Percentiles rank a stretch among this genome's conserved stretches.
Conservation (phyloP, 2,113 vertebrate genomes). For the Blennius ocellaris region DNA sequence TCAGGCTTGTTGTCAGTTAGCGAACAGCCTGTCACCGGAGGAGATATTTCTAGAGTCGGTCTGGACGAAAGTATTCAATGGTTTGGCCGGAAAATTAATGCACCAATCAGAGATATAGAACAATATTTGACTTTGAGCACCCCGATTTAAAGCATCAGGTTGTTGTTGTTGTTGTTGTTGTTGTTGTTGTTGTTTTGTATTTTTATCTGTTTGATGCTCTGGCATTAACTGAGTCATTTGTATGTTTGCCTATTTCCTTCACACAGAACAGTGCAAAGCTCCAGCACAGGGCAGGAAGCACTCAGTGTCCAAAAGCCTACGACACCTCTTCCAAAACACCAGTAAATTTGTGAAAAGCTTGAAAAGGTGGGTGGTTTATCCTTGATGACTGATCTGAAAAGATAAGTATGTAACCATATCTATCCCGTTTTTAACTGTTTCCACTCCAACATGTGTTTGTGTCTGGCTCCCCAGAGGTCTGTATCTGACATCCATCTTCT, state of each 20-base stretch:
- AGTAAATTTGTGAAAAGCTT: slow-evolving; percentile 93
- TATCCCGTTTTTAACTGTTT: neutral
- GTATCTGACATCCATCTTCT: slow-evolving; percentile 89
- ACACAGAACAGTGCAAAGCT: slow-evolving; percentile 88
- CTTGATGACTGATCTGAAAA: too few species aligned
- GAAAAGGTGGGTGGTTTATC: slow-evolving; percentile 83
- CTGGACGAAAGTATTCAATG: slow-evolving; percentile 45
- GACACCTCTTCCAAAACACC: slow-evolving; percentile 91
- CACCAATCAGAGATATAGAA: slow-evolving; percentile 2
- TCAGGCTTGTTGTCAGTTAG: slow-evolving; percentile 73
- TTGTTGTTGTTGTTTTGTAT: neutral
- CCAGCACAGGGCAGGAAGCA: slow-evolving; percentile 89
- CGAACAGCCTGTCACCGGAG: slow-evolving; percentile 61
- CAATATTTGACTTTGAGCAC: neutral
- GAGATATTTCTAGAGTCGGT: slow-evolving; percentile 53
- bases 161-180: neutral
- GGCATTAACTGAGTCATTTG: neutral
- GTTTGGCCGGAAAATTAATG: slow-evolving; percentile 24
- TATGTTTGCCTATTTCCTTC: slow-evolving; percentile 26
- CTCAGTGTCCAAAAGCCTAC: slow-evolving; percentile 92
- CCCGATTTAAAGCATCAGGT: neutral
- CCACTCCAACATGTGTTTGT: neutral
- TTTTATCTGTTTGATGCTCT: too few species aligned
- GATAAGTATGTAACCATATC: too few species aligned
- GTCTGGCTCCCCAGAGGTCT: slow-evolving; percentile 82